A percentile compares a stretch with the other conserved stretches of the same genome.
Evolutionary conservation across 2,888 invertebrate species (phyloP).

Genomic region (Pelosia muscerda): DNA sequence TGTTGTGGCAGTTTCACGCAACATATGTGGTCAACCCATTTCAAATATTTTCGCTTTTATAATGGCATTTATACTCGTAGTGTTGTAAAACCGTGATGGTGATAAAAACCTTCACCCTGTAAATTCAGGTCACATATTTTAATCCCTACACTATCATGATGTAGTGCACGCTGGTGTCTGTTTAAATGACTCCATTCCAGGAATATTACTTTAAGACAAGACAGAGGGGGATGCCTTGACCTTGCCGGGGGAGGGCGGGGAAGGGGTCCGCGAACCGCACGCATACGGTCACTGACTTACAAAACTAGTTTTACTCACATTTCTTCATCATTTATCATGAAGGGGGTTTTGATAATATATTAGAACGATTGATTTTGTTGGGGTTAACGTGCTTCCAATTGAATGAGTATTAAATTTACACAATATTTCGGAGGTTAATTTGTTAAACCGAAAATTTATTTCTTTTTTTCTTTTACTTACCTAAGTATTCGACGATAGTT

Average conservation of each 20-base stretch:
- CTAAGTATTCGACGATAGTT: neutral
- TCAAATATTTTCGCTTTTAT: neutral
- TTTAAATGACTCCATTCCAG: slow-evolving; percentile 62
- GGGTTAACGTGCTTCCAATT: neutral
- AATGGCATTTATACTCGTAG: neutral
- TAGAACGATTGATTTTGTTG: slow-evolving; percentile 7
- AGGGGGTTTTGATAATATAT: slow-evolving; percentile 22
- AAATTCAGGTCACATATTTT: slow-evolving; percentile 41
- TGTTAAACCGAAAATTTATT: neutral
- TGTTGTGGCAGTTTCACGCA: no score
- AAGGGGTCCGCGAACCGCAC: slow-evolving; percentile 56
- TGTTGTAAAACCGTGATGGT: neutral
- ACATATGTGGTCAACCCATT: neutral
- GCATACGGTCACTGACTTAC: slow-evolving; percentile 76
- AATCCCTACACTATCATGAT: neutral
- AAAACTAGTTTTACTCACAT: slow-evolving; percentile 70
- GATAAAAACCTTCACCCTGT: neutral
- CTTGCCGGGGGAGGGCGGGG: slow-evolving; percentile 74
- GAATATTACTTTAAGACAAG: slow-evolving; percentile 64
- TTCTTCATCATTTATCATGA: slow-evolving; percentile 51
- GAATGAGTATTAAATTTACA: neutral
- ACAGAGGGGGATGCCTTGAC: slow-evolving; percentile 71
- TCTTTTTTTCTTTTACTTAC: neutral
- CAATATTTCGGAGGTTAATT: neutral
- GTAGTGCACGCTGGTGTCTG: slow-evolving; percentile 30